Conservation (phyloP, 2,113 vertebrate species). For the Leptodactylus fuscus region DNA sequence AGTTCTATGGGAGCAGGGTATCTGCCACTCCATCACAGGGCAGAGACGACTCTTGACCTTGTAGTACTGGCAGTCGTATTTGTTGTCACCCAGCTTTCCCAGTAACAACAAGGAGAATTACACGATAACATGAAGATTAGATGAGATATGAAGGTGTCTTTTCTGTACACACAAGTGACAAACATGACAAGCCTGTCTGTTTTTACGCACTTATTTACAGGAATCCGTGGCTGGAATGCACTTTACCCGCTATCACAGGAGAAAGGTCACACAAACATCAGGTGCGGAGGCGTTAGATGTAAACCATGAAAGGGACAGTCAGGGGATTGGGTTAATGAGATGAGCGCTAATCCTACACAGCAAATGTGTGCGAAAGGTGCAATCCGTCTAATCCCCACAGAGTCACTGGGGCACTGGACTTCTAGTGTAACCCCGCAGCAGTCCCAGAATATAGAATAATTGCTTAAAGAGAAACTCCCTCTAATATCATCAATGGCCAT, state of each 20-base stretch:
- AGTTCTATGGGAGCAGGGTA: no score
- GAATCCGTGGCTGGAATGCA: neutral
- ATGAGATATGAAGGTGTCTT: neutral
- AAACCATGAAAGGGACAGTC: slow-evolving; percentile 9
- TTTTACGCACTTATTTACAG: slow-evolving; percentile 31
- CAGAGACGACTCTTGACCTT: no score
- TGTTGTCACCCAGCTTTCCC: neutral
- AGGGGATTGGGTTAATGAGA: slow-evolving; percentile 36
- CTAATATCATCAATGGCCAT: neutral
- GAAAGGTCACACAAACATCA: slow-evolving; percentile 54
- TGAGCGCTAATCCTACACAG: slow-evolving; percentile 25
- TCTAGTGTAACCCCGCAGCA: neutral
- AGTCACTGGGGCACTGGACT: neutral
- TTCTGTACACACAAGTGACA: neutral
- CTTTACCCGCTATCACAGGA: slow-evolving; percentile 31
- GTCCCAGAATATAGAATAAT: no score
- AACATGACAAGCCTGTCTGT: neutral
- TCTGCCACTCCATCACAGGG: no score
- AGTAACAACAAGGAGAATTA: neutral
- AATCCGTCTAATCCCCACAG: neutral
- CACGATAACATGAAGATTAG: neutral
- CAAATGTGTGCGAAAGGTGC: slow-evolving; percentile 22
- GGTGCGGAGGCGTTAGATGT: slow-evolving; percentile 37
- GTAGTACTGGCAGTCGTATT: no score
- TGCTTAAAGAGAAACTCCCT: neutral